A percentile compares a stretch with the other conserved stretches of the same genome.
These are phyloP conservation scores for Uropetala carovei DNA, from an alignment of 2,888 invertebrate genomes.

Conservation along the genomic window DNA sequence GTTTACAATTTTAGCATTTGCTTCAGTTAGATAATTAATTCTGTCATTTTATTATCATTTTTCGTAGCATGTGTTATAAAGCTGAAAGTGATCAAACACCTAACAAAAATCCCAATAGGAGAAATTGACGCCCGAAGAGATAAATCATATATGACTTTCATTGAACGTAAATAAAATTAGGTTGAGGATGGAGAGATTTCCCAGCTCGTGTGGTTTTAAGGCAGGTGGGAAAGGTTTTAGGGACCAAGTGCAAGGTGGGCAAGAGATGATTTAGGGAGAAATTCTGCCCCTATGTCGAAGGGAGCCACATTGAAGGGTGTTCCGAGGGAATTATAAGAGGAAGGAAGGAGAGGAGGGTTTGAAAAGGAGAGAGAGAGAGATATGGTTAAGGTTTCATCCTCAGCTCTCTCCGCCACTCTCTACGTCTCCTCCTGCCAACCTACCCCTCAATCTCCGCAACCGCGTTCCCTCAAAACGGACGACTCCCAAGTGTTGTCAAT, in stretches of 20 bases:
- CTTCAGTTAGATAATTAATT: too few species aligned
- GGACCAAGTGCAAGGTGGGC: not conserved
- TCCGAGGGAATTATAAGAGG: not conserved
- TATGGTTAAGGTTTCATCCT: not conserved
- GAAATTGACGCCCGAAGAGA: too few species aligned
- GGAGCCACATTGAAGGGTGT: not conserved
- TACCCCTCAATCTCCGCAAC: slow-evolving; percentile 46
- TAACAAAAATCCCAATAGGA: too few species aligned
- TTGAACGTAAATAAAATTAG: too few species aligned
- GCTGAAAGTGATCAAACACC: too few species aligned
- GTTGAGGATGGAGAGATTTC: not conserved
- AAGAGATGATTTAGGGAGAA: not conserved
- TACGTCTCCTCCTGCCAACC: not conserved
- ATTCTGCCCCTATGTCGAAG: not conserved
- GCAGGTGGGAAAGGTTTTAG: not conserved
- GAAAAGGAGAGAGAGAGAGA: not conserved
- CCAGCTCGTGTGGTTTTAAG: not conserved
- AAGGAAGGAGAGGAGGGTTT: not conserved
- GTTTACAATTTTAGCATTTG: too few species aligned
- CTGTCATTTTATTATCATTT: too few species aligned
- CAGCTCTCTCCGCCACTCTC: not conserved
- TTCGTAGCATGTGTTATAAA: too few species aligned
- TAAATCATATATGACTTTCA: too few species aligned
- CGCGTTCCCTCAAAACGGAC: slow-evolving; percentile 61
- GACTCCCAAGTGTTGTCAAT: slow-evolving; percentile 64